These are phyloP conservation scores for Pyrrhia umbra DNA, from an alignment of 2,888 invertebrate species.

Conservation along the genomic window DNA sequence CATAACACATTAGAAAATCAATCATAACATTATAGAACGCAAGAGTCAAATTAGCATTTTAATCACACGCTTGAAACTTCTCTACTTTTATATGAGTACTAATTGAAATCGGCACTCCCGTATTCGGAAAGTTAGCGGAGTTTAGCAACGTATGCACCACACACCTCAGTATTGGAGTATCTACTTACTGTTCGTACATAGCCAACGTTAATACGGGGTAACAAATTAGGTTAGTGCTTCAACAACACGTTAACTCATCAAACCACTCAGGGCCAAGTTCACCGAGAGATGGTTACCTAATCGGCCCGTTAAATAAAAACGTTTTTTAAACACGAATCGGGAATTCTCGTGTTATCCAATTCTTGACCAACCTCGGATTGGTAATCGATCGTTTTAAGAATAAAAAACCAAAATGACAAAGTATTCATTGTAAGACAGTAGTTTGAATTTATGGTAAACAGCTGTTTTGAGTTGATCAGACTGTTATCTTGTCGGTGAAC, in stretches of 20 bases:
- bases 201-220: conserved; percentile 27
- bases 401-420: no score
- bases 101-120: conserved; percentile 50
- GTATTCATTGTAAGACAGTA: no score
- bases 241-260: conserved; percentile 42
- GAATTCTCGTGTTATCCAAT: no score
- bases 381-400: no score
- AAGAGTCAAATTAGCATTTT: conserved; percentile 55
- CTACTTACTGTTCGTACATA: conserved; percentile 22
- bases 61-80: conserved; percentile 54
- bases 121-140: conserved; percentile 43
- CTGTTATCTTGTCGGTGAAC: no score
- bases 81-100: conserved; percentile 38
- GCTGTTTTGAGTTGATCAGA: no score
- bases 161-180: conserved; percentile 27
- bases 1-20: conserved; percentile 48
- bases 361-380: no score
- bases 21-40: conserved; percentile 32
- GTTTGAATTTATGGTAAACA: no score
- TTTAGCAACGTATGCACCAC: conserved; percentile 43
- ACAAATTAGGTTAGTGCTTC: conserved; percentile 28
- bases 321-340: no score
- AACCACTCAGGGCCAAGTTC: conserved; percentile 24
- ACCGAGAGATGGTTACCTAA: no score
- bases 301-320: no score